Percentiles rank a stretch among this genome's conserved stretches.
Conservation (phyloP, 2,113 vertebrate genomes). For the Sigmodon hispidus region DNA sequence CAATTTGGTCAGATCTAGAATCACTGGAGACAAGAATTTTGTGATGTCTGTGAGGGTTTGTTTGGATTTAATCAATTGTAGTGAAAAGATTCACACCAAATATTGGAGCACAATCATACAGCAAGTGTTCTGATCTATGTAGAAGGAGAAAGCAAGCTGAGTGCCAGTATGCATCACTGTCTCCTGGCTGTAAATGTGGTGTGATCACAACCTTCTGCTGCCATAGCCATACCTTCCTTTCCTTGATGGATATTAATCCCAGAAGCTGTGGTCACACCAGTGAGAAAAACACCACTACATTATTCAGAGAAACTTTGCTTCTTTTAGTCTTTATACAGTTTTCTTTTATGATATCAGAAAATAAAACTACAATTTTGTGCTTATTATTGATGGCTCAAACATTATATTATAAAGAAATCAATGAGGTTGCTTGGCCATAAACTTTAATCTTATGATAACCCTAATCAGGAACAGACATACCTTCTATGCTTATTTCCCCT, state of each 20-base stretch:
- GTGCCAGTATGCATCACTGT: not conserved
- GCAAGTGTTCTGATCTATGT: not conserved
- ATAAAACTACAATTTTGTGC: not conserved
- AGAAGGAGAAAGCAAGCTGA: not conserved
- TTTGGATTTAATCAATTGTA: not conserved
- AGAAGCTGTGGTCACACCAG: not conserved
- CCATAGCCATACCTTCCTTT: not conserved
- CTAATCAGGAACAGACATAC: not conserved
- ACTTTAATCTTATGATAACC: not conserved
- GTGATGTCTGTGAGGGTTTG: not conserved
- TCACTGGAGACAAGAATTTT: not conserved
- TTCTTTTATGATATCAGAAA: not conserved
- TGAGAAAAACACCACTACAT: not conserved
- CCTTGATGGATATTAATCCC: no score
- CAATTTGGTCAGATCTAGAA: not conserved
- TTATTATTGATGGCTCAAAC: not conserved
- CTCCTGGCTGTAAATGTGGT: not conserved
- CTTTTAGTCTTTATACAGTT: not conserved
- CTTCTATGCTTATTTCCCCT: not conserved
- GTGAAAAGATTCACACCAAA: not conserved
- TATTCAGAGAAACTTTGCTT: not conserved
- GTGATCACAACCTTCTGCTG: not conserved
- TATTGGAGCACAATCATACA: not conserved
- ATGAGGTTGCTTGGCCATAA: not conserved
- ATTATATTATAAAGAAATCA: not conserved